Conservation (phyloP, 2,888 invertebrate species). For the Spatulosminthurus flaviceps region DNA sequence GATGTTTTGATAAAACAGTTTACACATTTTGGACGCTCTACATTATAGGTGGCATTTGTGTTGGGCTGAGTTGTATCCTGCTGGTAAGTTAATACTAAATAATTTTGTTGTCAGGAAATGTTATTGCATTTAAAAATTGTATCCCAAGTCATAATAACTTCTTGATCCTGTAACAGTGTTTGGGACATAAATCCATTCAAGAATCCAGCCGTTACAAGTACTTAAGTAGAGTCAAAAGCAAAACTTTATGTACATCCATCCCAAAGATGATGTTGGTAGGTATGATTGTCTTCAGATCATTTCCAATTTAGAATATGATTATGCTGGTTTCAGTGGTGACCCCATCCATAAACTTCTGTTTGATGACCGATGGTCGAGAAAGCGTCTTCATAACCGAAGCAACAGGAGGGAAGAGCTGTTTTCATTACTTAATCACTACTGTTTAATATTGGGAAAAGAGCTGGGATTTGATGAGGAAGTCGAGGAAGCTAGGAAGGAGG, state of each 20-base stretch:
- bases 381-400: constrained; percentile 28
- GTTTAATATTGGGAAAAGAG: constrained; percentile 36
- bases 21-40: constrained; percentile 24
- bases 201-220: constrained; percentile 42
- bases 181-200: constrained; percentile 41
- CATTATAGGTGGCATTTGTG: constrained; percentile 28
- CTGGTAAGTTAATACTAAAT: constrained; percentile 36
- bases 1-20: constrained; percentile 38
- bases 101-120: neutral
- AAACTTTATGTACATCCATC: neutral
- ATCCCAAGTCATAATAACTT: neutral
- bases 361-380: constrained; percentile 35
- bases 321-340: constrained; percentile 31
- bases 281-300: no score
- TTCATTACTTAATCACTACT: constrained; percentile 46
- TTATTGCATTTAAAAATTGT: neutral
- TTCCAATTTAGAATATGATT: no score
- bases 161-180: constrained; percentile 28
- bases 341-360: constrained; percentile 47
- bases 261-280: constrained; percentile 1
- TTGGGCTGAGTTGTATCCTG: constrained; percentile 31
- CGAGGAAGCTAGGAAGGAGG: neutral
- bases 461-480: constrained; percentile 45
- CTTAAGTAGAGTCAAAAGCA: neutral
- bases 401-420: constrained; percentile 46